Base-by-base conservation (phyloP, 2,797 vertebrate species). In the Pelochelys cantorii region DNA sequence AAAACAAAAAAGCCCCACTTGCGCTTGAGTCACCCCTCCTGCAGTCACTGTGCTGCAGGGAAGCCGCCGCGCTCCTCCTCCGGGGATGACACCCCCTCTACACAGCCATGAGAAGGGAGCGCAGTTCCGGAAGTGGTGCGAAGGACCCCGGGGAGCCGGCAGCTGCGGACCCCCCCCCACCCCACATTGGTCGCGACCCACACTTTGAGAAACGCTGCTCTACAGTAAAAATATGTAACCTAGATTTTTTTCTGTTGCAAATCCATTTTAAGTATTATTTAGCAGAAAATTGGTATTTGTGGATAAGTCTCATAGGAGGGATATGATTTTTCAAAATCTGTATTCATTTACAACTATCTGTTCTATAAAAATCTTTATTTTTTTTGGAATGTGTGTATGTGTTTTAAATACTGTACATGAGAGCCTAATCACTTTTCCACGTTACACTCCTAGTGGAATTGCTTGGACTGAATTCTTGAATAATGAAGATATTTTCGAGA, bases 401-500 rank as follows among this genome's bases (percentile, higher is more conserved):
- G 13, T 62, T 57, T 57, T 62, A 62, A 59, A 11, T 55, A 55
- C 12, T 53, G 6, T 53, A 79, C 31, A 29, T 55, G 7, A 59
- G 1, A 68, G 85, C 17, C 83, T 81, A 88, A 29, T 53, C 85
- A 37, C 34, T 11, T 89, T 52, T 48, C 89, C 78, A 82, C 3
- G 0, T 92, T 90, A n/a, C 54, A 57, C 89, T 79, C 68, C 23
- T 27, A 99, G 99, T 96, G 98, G 99, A 15, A 98, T 98, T 48
- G 97, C 98, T 93, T 99, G 99, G 99, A 99, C 98, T 87, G 99
- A 99, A 94, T 99, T 99, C 97, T 97, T 99, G 94, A 99, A 99
- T 95, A 98, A 97, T 5, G 98, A 98, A 55, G 98, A 99, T 85
- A 90, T 98, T 85, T 97, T 99, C 65, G 98, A 97, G 95, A 98